Evolutionary conservation across 2,113 vertebrate genomes (phyloP).

Genomic region (Electrona antarctica): DNA sequence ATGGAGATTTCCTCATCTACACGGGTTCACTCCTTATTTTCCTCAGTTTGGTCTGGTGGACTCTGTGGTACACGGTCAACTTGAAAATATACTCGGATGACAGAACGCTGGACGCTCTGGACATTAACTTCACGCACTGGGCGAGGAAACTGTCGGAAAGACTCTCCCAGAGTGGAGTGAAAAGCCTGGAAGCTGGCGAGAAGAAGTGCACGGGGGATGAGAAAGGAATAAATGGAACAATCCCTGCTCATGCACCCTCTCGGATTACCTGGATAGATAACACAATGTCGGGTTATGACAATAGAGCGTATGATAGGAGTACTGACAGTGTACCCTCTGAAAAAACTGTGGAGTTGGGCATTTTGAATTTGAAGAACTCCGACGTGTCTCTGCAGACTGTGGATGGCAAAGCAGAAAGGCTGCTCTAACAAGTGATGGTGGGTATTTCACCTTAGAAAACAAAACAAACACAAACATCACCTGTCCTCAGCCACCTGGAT

Average conservation of each 20-base stretch:
- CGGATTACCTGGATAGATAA: constrained; percentile 49
- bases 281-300: constrained; percentile 48
- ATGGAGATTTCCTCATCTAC: constrained; percentile 82
- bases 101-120: constrained; percentile 20
- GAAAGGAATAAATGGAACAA: constrained; percentile 45
- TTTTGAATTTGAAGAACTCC: constrained; percentile 53
- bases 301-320: constrained; percentile 63
- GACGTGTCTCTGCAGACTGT: constrained; percentile 33
- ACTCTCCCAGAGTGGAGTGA: constrained; percentile 61
- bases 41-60: constrained; percentile 79
- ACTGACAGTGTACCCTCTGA: constrained; percentile 26
- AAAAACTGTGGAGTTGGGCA: constrained; percentile 66
- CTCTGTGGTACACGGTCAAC: constrained; percentile 80
- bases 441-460: constrained; percentile 18
- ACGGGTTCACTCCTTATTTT: constrained; percentile 78
- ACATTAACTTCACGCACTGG: constrained; percentile 69
- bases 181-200: constrained; percentile 44
- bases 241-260: constrained; percentile 21
- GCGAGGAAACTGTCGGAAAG: constrained; percentile 73
- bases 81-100: constrained; percentile 45
- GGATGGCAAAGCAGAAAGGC: constrained; percentile 52
- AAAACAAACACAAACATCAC: neutral
- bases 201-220: constrained; percentile 30
- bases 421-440: constrained; percentile 68
- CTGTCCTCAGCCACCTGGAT: neutral